These are phyloP conservation scores for Metaphire vulgaris DNA, from an alignment of 1,140 invertebrate species.

Conservation along the genomic window DNA sequence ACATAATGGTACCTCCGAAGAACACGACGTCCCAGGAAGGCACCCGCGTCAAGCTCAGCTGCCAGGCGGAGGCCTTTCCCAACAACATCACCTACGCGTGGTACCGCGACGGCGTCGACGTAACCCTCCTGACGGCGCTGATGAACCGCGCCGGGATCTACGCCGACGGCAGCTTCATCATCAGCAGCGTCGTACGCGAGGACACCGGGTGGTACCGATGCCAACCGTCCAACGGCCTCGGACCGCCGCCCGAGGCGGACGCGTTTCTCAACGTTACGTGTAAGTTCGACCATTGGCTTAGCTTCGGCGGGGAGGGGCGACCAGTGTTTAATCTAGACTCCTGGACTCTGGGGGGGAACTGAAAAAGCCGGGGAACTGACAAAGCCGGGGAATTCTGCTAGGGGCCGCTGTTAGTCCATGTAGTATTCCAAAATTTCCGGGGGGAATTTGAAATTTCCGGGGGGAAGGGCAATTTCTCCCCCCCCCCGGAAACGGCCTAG, in stretches of 20 bases:
- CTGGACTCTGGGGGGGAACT: too few relatives aligned
- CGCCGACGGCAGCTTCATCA: conserved; percentile 14
- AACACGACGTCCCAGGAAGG: conserved; percentile 93
- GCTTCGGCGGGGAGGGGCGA: too few relatives aligned
- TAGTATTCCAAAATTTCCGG: too few relatives aligned
- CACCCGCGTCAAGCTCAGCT: conserved; percentile 85
- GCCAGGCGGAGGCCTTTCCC: conserved; percentile 88
- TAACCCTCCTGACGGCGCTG: conserved; percentile 57
- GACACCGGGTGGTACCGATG: conserved; percentile 86
- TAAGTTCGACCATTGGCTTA: too few relatives aligned
- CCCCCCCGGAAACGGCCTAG: too few relatives aligned
- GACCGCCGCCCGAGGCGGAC: conserved; percentile 80
- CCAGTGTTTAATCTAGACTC: too few relatives aligned
- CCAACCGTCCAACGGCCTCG: conserved; percentile 88
- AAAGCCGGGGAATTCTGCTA: too few relatives aligned
- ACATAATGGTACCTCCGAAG: conserved; percentile 77
- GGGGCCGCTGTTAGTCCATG: too few relatives aligned
- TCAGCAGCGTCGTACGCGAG: background rate
- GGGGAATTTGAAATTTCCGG: too few relatives aligned
- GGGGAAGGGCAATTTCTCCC: too few relatives aligned
- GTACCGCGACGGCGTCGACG: conserved; percentile 44
- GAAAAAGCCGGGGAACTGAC: too few relatives aligned
- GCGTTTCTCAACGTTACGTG: conserved; percentile 91
- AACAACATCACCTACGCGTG: conserved; percentile 79
- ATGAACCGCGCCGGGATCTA: conserved; percentile 66